A percentile compares a stretch with the other conserved stretches of the same genome.
Evolutionary conservation across 2,797 vertebrate species (phyloP).

Genomic region (Cygnus olor): DNA sequence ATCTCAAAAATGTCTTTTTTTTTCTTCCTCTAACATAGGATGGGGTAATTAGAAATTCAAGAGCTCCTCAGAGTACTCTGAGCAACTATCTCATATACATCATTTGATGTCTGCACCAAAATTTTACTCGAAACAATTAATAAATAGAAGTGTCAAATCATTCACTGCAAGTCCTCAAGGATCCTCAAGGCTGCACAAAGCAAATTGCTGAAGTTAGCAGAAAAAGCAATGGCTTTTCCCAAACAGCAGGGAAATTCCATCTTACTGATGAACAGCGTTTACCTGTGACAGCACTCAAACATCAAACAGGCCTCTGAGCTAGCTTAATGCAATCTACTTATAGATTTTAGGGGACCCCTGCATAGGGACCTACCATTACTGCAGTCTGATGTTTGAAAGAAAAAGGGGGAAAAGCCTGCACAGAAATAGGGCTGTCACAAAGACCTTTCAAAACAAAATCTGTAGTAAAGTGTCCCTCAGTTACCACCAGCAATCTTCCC

Average conservation of each 20-base stretch:
- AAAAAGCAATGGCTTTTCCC: not conserved
- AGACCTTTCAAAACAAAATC: not conserved
- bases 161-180: constrained; percentile 1
- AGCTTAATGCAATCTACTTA: not conserved
- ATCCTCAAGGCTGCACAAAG: not conserved
- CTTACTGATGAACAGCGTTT: not conserved
- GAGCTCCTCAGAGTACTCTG: not conserved
- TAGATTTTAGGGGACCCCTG: not conserved
- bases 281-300: not conserved
- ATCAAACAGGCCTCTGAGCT: not conserved
- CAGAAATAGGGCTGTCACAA: not conserved
- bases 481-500: not conserved
- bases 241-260: constrained; percentile 5
- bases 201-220: not conserved
- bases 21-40: not conserved
- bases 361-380: not conserved
- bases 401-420: not conserved
- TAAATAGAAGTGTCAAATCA: not conserved
- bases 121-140: not conserved
- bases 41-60: not conserved
- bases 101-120: not conserved
- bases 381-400: not conserved
- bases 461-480: not conserved
- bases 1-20: not conserved
- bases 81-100: not conserved